phyloP scores from a whole-genome alignment of 1,140 invertebrate species.

The Drosophila auraria region DNA sequence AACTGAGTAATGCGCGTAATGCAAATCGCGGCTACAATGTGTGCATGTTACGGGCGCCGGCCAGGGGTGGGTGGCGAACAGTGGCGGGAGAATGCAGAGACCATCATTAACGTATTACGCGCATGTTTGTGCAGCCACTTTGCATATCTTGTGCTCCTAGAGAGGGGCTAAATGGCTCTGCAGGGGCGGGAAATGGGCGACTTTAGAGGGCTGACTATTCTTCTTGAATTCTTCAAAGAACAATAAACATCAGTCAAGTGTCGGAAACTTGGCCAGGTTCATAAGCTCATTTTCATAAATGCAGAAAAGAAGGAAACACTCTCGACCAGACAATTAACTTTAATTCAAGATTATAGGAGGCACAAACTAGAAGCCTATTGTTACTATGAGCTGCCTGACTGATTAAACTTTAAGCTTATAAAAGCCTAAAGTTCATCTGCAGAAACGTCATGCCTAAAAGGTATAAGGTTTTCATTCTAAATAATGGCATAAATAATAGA shows the following conservation, averaged over 20 bases:
- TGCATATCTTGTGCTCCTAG: constrained; percentile 58
- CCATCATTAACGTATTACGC: constrained; percentile 80
- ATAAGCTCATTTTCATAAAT: constrained; percentile 25
- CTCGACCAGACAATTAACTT: background rate
- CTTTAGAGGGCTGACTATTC: background rate
- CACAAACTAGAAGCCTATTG: background rate
- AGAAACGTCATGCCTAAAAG: too few species aligned
- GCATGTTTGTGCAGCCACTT: constrained; percentile 76
- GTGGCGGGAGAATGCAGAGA: constrained; percentile 13
- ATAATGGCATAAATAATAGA: too few species aligned
- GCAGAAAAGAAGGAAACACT: too few species aligned
- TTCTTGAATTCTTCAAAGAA: constrained; percentile 36
- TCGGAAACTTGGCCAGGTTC: constrained; percentile 36
- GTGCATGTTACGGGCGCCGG: constrained; percentile 38
- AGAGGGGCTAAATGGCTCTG: constrained; percentile 10
- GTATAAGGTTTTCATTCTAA: too few species aligned
- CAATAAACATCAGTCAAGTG: constrained; percentile 50
- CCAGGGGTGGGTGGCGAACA: background rate
- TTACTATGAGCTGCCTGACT: background rate
- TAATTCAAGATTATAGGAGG: background rate
- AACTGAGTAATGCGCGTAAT: constrained; percentile 77
- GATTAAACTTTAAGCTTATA: too few species aligned
- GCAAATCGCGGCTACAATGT: constrained; percentile 77
- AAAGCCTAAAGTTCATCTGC: too few species aligned
- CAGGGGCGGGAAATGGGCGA: background rate